Conservation (phyloP, 2,888 invertebrate genomes). For the Emmelina monodactyla region DNA sequence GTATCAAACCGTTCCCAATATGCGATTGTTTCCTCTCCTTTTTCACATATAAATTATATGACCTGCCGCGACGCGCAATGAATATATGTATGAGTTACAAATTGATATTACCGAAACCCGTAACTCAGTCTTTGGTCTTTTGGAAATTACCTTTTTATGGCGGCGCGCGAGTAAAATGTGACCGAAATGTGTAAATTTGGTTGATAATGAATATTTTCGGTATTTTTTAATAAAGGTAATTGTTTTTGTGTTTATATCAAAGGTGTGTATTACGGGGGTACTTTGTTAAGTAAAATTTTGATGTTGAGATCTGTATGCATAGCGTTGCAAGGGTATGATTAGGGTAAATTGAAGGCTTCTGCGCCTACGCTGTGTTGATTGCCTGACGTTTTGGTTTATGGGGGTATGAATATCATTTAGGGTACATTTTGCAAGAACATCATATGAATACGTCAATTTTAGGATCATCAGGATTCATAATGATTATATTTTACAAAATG, state of each 20-base stretch:
- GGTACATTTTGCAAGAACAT: no score
- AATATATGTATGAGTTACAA: slow-evolving; percentile 61
- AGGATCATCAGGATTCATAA: no score
- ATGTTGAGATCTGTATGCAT: background rate
- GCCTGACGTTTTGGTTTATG: no score
- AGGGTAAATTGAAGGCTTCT: no score
- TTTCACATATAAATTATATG: slow-evolving; percentile 64
- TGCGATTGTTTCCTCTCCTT: slow-evolving; percentile 47
- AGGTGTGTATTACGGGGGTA: slow-evolving; percentile 6
- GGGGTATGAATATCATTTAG: no score
- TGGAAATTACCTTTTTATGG: slow-evolving; percentile 57
- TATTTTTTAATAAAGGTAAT: slow-evolving; percentile 7
- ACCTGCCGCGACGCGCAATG: slow-evolving; percentile 49
- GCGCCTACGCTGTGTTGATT: no score
- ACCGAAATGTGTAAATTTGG: slow-evolving; percentile 49
- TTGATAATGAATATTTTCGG: slow-evolving; percentile 35
- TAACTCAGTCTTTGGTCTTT: slow-evolving; percentile 49
- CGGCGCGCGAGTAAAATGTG: slow-evolving; percentile 45
- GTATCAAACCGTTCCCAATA: slow-evolving; percentile 55
- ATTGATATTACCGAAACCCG: slow-evolving; percentile 55
- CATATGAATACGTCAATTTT: no score
- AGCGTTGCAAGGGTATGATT: no score
- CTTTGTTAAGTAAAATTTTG: slow-evolving; percentile 6
- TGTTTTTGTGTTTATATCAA: slow-evolving; percentile 4
- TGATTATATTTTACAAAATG: no score